phyloP scores from a whole-genome alignment of 2,888 invertebrate species.

The Scaptomyza caliginosa region DNA sequence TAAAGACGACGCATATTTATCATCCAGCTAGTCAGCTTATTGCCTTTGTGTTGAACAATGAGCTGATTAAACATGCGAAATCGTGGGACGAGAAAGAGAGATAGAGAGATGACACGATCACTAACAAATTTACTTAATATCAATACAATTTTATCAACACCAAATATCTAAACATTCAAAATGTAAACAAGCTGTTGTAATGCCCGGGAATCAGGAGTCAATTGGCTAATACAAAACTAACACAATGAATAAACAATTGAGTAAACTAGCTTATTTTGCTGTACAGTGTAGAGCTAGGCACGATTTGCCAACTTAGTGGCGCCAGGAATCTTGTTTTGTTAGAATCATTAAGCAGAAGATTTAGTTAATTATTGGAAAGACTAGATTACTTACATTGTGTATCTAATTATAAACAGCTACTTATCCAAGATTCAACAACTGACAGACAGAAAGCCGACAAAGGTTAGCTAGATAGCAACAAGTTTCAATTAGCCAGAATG shows the following conservation, averaged over 20 bases:
- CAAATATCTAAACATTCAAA: conserved; percentile 25
- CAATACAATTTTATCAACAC: conserved; percentile 68
- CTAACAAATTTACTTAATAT: conserved; percentile 61
- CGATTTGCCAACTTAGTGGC: conserved; percentile 2
- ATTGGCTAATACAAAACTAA: not conserved
- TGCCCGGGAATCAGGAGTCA: conserved; percentile 3
- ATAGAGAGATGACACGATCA: conserved; percentile 43
- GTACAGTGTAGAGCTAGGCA: not conserved
- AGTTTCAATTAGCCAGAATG: conserved; percentile 41
- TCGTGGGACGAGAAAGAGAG: conserved; percentile 55
- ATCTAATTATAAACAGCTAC: conserved; percentile 36
- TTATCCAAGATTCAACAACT: conserved; percentile 9
- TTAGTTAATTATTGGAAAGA: conserved; percentile 36
- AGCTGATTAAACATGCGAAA: conserved; percentile 78
- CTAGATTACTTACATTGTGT: not conserved
- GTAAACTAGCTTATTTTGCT: not conserved
- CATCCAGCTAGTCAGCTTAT: conserved; percentile 24
- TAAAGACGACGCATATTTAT: conserved; percentile 24
- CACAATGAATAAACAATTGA: not conserved
- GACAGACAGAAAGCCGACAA: conserved; percentile 44
- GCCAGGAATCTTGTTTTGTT: conserved; percentile 8
- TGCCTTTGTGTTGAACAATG: conserved; percentile 59
- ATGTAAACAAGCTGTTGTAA: conserved; percentile 49
- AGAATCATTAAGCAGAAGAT: conserved; percentile 13
- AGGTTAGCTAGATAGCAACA: conserved; percentile 33